Conservation (phyloP, 1,140 invertebrate genomes). For the Ostrea edulis region DNA sequence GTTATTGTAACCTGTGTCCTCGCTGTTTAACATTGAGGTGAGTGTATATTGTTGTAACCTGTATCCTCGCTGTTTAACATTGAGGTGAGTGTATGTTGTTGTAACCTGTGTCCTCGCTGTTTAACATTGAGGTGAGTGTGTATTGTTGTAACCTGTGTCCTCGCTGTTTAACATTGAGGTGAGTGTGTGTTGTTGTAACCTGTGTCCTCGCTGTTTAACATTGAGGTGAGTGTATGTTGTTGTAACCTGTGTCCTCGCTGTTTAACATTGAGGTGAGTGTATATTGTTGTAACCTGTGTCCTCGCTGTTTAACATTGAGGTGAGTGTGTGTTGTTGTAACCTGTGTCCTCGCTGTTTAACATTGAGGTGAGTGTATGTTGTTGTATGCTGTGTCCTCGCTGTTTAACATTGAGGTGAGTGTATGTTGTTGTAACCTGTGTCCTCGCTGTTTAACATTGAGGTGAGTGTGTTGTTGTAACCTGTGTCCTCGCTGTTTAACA, state of each 20-base stretch:
- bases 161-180: conserved; percentile 90
- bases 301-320: conserved; percentile 89
- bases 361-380: conserved; percentile 82
- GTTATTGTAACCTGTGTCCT: conserved; percentile 89
- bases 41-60: conserved; percentile 83
- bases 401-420: conserved; percentile 87
- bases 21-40: conserved; percentile 89
- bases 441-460: conserved; percentile 89
- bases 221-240: conserved; percentile 81
- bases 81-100: conserved; percentile 80
- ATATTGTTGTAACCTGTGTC: conserved; percentile 88
- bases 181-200: conserved; percentile 83
- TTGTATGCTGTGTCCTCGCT: conserved; percentile 88
- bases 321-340: conserved; percentile 82
- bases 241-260: conserved; percentile 92
- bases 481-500: conserved; percentile 92
- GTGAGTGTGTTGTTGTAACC: conserved; percentile 85
- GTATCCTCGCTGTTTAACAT: conserved; percentile 93
- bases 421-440: conserved; percentile 87
- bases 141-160: conserved; percentile 88
- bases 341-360: conserved; percentile 93
- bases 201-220: conserved; percentile 92
- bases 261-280: conserved; percentile 87
- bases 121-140: conserved; percentile 85
- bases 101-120: conserved; percentile 94